These are phyloP conservation scores for Philopedon plagiatum DNA, from an alignment of 2,888 invertebrate species.

Conservation along the genomic window DNA sequence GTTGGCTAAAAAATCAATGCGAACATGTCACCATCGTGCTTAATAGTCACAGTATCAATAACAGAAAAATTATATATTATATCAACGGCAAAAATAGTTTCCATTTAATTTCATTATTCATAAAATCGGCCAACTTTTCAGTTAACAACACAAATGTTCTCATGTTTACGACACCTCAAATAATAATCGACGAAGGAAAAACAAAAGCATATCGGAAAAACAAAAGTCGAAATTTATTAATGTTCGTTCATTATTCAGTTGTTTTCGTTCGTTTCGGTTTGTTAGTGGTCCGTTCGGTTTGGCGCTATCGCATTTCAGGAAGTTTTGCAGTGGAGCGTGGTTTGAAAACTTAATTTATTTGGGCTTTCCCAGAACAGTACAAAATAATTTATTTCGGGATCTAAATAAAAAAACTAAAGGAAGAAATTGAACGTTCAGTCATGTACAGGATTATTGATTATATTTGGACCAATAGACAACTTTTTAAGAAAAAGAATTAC, in stretches of 20 bases:
- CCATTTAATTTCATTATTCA: conserved; percentile 4
- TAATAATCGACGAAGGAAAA: conserved; percentile 1
- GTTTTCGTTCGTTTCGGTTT: conserved; percentile 10
- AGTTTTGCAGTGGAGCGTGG: neutral
- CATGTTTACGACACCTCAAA: conserved; percentile 11
- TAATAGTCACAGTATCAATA: neutral
- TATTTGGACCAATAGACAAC: too few species aligned
- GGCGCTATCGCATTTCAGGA: neutral
- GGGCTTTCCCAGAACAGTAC: neutral
- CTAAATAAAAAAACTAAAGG: neutral
- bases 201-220: neutral
- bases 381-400: neutral
- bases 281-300: neutral
- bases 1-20: too few species aligned
- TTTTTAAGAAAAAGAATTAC: too few species aligned
- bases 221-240: conserved; percentile 14
- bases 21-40: neutral
- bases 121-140: conserved; percentile 5
- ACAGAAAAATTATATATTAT: neutral
- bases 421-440: too few species aligned
- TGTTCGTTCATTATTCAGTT: conserved; percentile 6
- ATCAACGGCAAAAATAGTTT: neutral
- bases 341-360: neutral
- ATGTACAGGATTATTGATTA: too few species aligned
- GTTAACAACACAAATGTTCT: conserved; percentile 1